These are phyloP conservation scores for Glandiceps talaboti DNA, from an alignment of 53 echinoderm and acorn worm genomes.

Conservation along the genomic window DNA sequence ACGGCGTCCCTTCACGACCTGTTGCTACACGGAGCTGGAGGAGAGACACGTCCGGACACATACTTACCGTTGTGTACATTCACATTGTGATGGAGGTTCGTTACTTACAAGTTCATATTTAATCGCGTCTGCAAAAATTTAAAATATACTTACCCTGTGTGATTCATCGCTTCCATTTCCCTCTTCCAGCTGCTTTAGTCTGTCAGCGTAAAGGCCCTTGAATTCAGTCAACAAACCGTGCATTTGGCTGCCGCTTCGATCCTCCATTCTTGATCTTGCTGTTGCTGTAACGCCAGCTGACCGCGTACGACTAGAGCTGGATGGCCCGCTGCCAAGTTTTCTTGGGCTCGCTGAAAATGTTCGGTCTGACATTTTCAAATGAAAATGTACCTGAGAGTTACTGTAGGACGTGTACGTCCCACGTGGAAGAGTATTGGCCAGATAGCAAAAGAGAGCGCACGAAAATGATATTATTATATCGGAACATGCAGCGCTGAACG, in stretches of 20 bases:
- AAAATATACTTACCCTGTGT: constrained; percentile 20
- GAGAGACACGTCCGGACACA: neutral
- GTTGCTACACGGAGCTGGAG: neutral
- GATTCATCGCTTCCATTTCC: constrained; percentile 24
- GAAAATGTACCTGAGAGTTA: too few relatives aligned
- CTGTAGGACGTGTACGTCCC: too few relatives aligned
- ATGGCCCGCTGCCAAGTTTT: constrained; percentile 11
- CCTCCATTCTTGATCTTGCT: constrained; percentile 16
- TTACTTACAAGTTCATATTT: neutral
- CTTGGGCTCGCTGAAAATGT: neutral
- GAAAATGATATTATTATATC: too few relatives aligned
- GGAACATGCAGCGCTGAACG: too few relatives aligned
- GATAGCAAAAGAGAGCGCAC: too few relatives aligned
- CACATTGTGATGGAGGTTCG: neutral
- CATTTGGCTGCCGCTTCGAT: constrained; percentile 45
- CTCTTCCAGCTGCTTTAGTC: constrained; percentile 37
- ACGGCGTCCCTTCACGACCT: neutral
- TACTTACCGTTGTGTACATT: too few relatives aligned
- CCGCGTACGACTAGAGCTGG: constrained; percentile 6
- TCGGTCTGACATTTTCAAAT: constrained; percentile 11
- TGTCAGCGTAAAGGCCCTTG: constrained; percentile 53
- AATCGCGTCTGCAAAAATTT: neutral
- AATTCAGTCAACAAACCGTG: constrained; percentile 61
- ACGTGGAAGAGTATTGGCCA: too few relatives aligned
- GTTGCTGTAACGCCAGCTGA: constrained; percentile 9